Base-by-base conservation (phyloP, 2,888 invertebrate species). In the Pristionchus arcanus region DNA sequence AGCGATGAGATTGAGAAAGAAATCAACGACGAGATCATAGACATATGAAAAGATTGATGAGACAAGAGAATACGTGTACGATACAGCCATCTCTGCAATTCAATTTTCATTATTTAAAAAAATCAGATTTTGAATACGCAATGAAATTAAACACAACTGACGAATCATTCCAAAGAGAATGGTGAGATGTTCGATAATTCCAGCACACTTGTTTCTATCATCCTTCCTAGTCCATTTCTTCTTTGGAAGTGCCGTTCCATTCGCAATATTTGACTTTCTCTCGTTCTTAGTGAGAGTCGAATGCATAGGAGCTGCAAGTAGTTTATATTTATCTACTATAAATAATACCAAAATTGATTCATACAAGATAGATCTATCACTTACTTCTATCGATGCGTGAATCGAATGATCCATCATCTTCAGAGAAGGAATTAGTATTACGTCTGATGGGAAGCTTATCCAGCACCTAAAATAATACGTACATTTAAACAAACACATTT, bases 21-120 rank as follows among this genome's bases (percentile, higher is more conserved):
- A 49, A 71, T 87, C 87, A 19, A 87, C 71, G 71, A 53, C 28
- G n/a, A 87, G 53, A 49, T 87, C 87, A 25, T 66, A 28, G 15
- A 87, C 68, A 19, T 71, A 87, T 19, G 68, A 49, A 19, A 87
- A 53, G n/a, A 53, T 15, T 0, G 28, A 53, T 13, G 15, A 16
- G 11, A 53, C 71, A 7, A 87, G 21, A 19, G 53, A n/a, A 5
- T 25, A 42, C 49, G 34, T n/a, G 53, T 34, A 86, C 11, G 42
- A 34, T 2, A 86, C 15, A n/a, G 86, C 86, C 59, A 86, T 34
- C 34, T 31, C 86, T 86, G 42, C 34, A 31, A 63, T 21, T 31
- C 28, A 28, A 4, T 21, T 9, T 86, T 63, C 11, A n/a, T 7
- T 55, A 86, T 66, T n/a, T 9, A 11, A 34, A 83, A 16, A 2